A percentile compares a stretch with the other conserved stretches of the same genome.
These are phyloP conservation scores for Rotaria socialis DNA, from an alignment of 2,888 invertebrate species.

Conservation along the genomic window DNA sequence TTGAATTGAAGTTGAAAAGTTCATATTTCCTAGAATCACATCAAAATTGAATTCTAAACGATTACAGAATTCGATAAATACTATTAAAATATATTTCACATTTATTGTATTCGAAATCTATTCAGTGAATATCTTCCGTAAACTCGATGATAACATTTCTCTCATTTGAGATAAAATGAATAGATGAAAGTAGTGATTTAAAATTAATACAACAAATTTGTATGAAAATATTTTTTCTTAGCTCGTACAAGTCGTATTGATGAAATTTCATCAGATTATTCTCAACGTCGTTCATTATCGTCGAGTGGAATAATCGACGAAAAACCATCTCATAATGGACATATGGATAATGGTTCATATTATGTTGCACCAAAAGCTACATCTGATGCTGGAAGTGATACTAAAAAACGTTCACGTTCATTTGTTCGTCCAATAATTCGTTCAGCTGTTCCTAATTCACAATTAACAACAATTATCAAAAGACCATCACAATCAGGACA, in stretches of 20 bases:
- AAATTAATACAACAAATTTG: too few species aligned
- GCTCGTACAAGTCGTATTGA: constrained; percentile 25
- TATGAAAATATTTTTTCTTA: background rate
- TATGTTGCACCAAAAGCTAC: background rate
- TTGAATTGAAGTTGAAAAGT: too few species aligned
- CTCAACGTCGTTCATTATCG: background rate
- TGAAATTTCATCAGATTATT: background rate
- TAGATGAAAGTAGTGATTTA: too few species aligned
- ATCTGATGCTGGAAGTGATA: background rate
- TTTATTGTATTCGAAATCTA: too few species aligned
- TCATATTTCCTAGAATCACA: too few species aligned
- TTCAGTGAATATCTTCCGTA: too few species aligned
- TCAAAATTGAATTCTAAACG: too few species aligned
- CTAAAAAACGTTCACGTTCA: constrained; percentile 20
- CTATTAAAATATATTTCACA: too few species aligned
- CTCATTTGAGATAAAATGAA: too few species aligned
- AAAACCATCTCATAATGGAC: background rate
- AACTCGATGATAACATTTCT: too few species aligned
- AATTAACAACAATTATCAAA: background rate
- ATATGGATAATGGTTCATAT: background rate
- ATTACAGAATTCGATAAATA: too few species aligned
- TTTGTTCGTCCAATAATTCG: constrained; percentile 14
- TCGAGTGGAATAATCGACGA: background rate
- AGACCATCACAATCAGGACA: background rate
- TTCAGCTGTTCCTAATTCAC: constrained; percentile 1